Percentiles rank a stretch among this genome's conserved stretches.
Evolutionary conservation across 2,797 vertebrate genomes (phyloP).

Genomic region (Tympanoctomys barrerae): DNA sequence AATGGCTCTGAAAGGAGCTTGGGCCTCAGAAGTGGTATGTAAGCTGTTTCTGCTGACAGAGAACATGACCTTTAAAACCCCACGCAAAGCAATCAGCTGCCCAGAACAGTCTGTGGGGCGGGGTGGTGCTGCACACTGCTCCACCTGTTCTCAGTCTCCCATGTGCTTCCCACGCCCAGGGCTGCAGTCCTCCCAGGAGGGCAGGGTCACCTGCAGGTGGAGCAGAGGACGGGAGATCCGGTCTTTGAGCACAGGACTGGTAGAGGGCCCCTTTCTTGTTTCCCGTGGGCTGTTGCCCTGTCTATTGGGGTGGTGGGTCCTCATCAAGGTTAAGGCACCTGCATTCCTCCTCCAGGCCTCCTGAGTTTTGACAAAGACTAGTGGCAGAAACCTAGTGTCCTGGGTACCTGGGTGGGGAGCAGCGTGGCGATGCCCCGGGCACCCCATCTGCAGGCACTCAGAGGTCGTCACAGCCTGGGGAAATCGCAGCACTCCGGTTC

Average conservation of each 20-base stretch:
- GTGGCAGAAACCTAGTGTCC: not conserved
- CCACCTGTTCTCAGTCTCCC: not conserved
- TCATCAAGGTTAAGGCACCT: not conserved
- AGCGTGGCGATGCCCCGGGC: no score
- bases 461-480: not conserved
- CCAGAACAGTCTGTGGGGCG: not conserved
- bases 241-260: not conserved
- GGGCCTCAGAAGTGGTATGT: conserved; percentile 54
- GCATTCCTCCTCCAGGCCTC: not conserved
- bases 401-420: not conserved
- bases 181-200: not conserved
- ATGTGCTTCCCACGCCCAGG: not conserved
- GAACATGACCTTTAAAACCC: conserved; percentile 82
- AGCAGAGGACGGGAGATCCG: not conserved
- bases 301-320: not conserved
- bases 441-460: not conserved
- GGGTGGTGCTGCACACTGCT: not conserved
- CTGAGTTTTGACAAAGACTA: no score
- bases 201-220: not conserved
- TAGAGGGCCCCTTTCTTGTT: not conserved
- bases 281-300: not conserved
- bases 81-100: conserved; percentile 44
- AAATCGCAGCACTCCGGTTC: not conserved
- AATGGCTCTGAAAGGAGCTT: conserved; percentile 65
- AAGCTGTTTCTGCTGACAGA: conserved; percentile 68